Evolutionary conservation across 1,140 invertebrate genomes (phyloP), one percentile per base, ranked within the genome.

Genomic region (Aphaenogaster ashmeadi): DNA sequence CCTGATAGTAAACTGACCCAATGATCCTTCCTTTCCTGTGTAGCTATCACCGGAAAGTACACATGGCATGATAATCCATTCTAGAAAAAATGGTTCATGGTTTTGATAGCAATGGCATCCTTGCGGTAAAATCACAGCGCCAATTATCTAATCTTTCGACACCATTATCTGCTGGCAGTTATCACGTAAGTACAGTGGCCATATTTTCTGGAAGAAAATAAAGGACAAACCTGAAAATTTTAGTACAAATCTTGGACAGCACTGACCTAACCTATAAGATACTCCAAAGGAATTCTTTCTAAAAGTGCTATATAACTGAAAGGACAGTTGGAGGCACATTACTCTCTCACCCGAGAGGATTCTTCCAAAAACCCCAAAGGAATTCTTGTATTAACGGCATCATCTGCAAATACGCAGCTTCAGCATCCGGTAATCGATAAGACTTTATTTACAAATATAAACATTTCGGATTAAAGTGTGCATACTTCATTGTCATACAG

Each of bases 11-110:
- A 58, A 92, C 67, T 88, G 47, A 60, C 78, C 90, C 89, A 90
- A 91, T 89, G 88, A 58, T 90, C 89, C 91, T 91, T 92, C 92
- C 72, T 88, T 91, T 92, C 92, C 72, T 88, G 87, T 79, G 71
- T 56, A 64, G 72, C 15, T 33, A 84, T 77, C 88, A 86, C 72
- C 58, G 87, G 90, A 91, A 90, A 77, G 27, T 60, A 50, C 27
- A 5, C 27, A 64, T n/a, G 33, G 33, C 41, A 4, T 33, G 56
- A 71, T 87, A 62, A 47, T 62, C 8, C 8, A 69, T 21, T 86
- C 6, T 33, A 86, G 15, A 44, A 71, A 80, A 80, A 80, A n/a
- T 66, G 62, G 56, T 64, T 64, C 5, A 21, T 41, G 44, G 60
- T 15, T 81, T 33, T 71, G 66, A 81, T 81, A 81, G n/a, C 15